Evolutionary conservation across 2,797 vertebrate genomes (phyloP).

Genomic region (Microctenopoma lineatum): DNA sequence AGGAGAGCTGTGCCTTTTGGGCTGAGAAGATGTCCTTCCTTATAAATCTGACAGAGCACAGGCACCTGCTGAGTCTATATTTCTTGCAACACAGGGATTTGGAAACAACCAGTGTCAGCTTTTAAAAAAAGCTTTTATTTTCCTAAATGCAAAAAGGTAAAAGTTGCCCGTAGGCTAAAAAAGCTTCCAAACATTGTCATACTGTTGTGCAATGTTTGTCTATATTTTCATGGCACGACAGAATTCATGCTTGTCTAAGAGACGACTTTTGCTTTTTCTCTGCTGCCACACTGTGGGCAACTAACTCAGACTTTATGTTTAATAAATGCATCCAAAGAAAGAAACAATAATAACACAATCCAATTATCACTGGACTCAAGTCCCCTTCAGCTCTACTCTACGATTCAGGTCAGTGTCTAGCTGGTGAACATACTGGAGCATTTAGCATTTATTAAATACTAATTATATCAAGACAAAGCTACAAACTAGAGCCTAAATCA

Average conservation of each 20-base stretch:
- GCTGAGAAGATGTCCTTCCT: constrained; percentile 34
- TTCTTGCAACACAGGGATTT: constrained; percentile 14
- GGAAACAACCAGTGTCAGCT: constrained; percentile 6
- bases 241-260: not conserved
- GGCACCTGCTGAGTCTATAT: constrained; percentile 44
- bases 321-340: not conserved
- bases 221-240: not conserved
- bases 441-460: no score
- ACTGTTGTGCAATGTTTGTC: not conserved
- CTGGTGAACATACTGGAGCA: not conserved
- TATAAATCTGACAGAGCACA: constrained; percentile 34
- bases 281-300: not conserved
- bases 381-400: not conserved
- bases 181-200: not conserved
- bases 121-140: not conserved
- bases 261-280: not conserved
- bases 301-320: not conserved
- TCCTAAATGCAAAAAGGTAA: not conserved
- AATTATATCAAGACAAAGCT: no score
- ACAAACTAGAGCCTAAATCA: no score
- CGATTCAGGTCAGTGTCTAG: not conserved
- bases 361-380: not conserved
- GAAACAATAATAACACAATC: not conserved
- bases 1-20: constrained; percentile 22
- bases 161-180: not conserved